Evolutionary conservation across 2,113 vertebrate species (phyloP), one percentile per base, ranked within the genome.

Genomic region (Hippocampus abdominalis): DNA sequence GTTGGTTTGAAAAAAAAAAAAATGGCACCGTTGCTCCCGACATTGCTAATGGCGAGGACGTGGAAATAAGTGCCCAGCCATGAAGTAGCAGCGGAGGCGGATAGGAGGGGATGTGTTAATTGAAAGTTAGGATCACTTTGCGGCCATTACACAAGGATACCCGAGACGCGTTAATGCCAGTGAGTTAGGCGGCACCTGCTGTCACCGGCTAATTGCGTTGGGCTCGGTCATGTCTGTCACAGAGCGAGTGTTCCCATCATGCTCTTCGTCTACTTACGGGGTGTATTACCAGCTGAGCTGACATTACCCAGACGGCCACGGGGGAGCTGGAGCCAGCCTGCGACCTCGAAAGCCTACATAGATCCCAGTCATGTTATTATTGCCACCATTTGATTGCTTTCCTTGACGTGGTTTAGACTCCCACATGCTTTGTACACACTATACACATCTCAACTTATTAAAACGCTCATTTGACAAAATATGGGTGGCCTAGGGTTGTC

Each of bases 81-180:
- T 16, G 27, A 2, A 32, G 57, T 86, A 81, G 54, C 21, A 1
- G 83, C 77, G 81, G 82, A 88, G 85, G 83, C 87, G 29, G 29
- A 6, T 4, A 6, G 32, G 32, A 87, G 87, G 87, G 91, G 85
- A 86, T 83, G 78, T 80, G 90, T 93, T 94, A 94, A 95, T 93
- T 94, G 94, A 93, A 94, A 94, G 93, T 91, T 88, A 91, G 92
- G 89, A 94, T 93, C 93, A 92, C 93, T 95, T 93, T 94, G 89
- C 92, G 94, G 93, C 92, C 90, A 93, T 94, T 94, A 94, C 88
- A 94, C 88, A 83, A 87, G 89, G 95, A 94, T 96, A 97, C 86
- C 91, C 88, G 94, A 97, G 95, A 94, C 77, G 83, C 87, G 90
- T 90, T 92, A 92, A 81, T 74, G 81, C 84, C 88, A 88, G 90